Evolutionary conservation across 2,113 vertebrate genomes (phyloP), one percentile per base, ranked within the genome.

Genomic region (Grammomys dolichurus): DNA sequence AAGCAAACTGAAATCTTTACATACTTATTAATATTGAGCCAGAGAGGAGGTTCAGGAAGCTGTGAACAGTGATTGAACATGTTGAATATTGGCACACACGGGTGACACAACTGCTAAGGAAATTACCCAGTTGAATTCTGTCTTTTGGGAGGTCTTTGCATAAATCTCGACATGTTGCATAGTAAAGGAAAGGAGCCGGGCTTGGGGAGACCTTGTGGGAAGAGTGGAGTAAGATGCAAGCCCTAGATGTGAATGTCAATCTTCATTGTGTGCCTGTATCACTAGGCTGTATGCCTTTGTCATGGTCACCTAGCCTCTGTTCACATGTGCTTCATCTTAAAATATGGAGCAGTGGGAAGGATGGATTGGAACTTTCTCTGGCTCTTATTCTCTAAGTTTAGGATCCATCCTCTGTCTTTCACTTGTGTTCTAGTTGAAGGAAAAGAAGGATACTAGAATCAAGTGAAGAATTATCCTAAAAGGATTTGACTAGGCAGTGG

Each of bases 331-430:
- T 94, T 89, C 5, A 20, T 75, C 46, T 69, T 87, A 65, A 89
- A 93, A 87, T 75, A 89, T 36, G 3, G 5, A 12, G 12, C 43
- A 19, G n/a, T 67, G 1, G 58, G 40, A 86, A 89, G 72, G 12
- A 2, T 73, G 90, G 20, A 88, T 7, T 54, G 17, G 11, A 75
- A 82, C n/a, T 87, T 87, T 46, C 46, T 46, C 31, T 60, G 10
- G 2, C 88, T 91, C 96, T 85, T 73, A 33, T 60, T 70, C 54
- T 87, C 54, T 54, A 31, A 24, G 40, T 93, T 77, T 85, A 86
- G 87, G 22, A 88, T 36, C 7, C 13, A 20, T 80, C 89, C 56
- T 94, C 28, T 75, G 76, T 24, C 72, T 90, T 31, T 93, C 10
- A 36, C n/a, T 31, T 75, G 36, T 33, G 48, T 72, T 96, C 26